Evolutionary conservation across 2,113 vertebrate genomes (phyloP).

Genomic region (Ivindomyrus marchei): DNA sequence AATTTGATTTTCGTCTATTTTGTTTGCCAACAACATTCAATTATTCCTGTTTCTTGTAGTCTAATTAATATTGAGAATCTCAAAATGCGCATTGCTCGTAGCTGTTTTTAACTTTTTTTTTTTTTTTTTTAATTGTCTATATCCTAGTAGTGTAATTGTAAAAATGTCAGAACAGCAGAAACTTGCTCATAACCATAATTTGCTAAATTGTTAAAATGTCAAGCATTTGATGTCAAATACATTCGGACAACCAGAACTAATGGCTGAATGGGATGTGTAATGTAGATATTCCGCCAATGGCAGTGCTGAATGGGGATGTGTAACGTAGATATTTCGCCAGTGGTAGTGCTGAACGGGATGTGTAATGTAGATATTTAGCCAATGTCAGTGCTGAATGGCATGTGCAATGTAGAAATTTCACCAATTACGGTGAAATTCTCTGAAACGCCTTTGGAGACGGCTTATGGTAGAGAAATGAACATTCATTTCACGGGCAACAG

Average conservation of each 20-base stretch:
- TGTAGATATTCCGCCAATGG: no score
- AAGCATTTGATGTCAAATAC: neutral
- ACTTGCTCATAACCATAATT: neutral
- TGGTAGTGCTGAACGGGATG: neutral
- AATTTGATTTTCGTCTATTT: neutral
- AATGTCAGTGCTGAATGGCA: neutral
- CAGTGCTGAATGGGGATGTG: neutral
- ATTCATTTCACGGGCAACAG: no score
- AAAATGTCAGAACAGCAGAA: neutral
- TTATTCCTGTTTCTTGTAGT: neutral
- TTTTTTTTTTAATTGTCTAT: neutral
- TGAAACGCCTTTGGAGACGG: no score
- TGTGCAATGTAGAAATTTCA: neutral
- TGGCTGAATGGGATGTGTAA: neutral
- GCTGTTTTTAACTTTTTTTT: neutral
- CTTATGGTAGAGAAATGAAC: no score
- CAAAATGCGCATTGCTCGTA: neutral
- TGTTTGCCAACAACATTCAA: neutral
- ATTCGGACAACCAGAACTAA: neutral
- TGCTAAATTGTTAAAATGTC: neutral
- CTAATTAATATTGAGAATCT: neutral
- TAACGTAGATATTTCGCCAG: no score
- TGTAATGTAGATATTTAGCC: neutral
- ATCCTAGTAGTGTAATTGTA: neutral
- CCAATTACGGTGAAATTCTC: no score